Conservation (phyloP, 2,888 invertebrate species). For the Plagodis pulveraria region DNA sequence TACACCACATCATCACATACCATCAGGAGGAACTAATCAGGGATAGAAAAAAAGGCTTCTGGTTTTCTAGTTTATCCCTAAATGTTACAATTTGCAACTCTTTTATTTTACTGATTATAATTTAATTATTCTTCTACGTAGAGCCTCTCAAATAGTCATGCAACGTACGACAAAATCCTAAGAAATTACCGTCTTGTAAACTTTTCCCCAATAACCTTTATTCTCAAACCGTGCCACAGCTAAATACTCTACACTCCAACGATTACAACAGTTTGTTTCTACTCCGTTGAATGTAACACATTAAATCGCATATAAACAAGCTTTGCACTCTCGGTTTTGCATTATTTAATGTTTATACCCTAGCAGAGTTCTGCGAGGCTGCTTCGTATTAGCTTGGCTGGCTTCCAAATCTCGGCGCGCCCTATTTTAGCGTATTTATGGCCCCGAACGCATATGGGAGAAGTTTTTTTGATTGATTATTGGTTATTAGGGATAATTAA, state of each 20-base stretch:
- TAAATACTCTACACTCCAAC: background rate
- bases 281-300: constrained; percentile 20
- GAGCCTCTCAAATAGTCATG: too few species aligned
- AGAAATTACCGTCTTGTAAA: too few species aligned
- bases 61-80: too few species aligned
- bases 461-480: constrained; percentile 2
- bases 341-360: constrained; percentile 32
- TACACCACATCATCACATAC: too few species aligned
- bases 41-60: too few species aligned
- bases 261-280: constrained; percentile 9
- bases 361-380: constrained; percentile 31
- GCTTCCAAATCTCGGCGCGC: constrained; percentile 45
- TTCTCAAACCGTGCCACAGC: background rate
- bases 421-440: constrained; percentile 45
- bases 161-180: too few species aligned
- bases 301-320: constrained; percentile 17
- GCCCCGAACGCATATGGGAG: constrained; percentile 38
- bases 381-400: constrained; percentile 46
- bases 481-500: background rate
- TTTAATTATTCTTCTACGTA: too few species aligned
- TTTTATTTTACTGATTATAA: too few species aligned
- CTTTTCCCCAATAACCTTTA: too few species aligned
- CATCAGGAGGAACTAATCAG: too few species aligned
- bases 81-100: too few species aligned
- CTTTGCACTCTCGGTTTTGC: constrained; percentile 31